Base-by-base conservation (phyloP, 1,140 invertebrate species). In the Drosophila melanica region DNA sequence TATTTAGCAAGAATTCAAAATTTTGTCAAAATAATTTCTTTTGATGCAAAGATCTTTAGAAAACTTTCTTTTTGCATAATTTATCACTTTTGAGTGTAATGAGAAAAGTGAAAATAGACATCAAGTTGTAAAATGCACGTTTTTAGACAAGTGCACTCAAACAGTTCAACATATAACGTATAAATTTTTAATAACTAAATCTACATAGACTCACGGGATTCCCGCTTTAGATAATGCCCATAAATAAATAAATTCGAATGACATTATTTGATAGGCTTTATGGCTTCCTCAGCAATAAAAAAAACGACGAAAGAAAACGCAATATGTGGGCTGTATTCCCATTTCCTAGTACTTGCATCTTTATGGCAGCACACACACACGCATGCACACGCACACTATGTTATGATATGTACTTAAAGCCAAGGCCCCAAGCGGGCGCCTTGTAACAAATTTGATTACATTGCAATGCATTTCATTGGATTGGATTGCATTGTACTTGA, bases 401-500 rank as follows among this genome's bases (percentile, higher is more conserved):
- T 41, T 14, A 58, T 55, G 37, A 58, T 70, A 72, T 73, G 54
- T 57, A 65, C 59, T 72, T 33, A 51, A 10, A 63, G 48, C 48
- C 64, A 41, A 68, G 44, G 57, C 53, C 48, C 33, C 66, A 5
- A 45, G 45, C n/a, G 41, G 53, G 14, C 58, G 37, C 48, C 68
- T 50, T 55, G 42, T 57, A 71, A 69, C 59, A 50, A 55, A 44
- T 69, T 68, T 74, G 65, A 73, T 73, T 73, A 54, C 70, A 60
- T 67, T 66, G 65, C 35, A 68, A 30, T 53, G 48, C 67, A 20
- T 44, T 44, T 41, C 20, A 53, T 44, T 66, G 76, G 70, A 79
- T 84, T 84, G 63, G 58, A 79, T 76, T 87, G 75, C 79, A 87
- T 76, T 86, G 82, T 81, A 86, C 82, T 86, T 79, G 82, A 87